These are phyloP conservation scores for Solenopsis invicta DNA, from an alignment of 1,140 invertebrate species.

Conservation along the genomic window DNA sequence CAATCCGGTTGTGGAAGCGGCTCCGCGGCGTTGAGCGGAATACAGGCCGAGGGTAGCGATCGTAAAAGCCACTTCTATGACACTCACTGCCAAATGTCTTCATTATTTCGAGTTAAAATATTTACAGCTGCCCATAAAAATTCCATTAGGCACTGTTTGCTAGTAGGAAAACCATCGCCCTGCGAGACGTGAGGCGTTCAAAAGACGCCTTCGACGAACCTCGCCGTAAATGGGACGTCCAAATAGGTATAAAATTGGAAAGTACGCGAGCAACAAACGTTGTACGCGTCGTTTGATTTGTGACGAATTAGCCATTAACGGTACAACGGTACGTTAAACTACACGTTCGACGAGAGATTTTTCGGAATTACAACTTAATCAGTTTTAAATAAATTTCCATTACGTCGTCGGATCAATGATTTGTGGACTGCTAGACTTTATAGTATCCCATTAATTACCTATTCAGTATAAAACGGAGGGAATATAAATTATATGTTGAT, in stretches of 20 bases:
- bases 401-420: conserved; percentile 6
- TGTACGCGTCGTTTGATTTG: not conserved
- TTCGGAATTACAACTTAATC: conserved; percentile 19
- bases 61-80: conserved; percentile 59
- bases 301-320: conserved; percentile 29
- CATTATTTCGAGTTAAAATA: conserved; percentile 62
- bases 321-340: not conserved
- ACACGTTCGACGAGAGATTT: not conserved
- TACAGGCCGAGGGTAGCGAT: conserved; percentile 29
- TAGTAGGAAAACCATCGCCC: conserved; percentile 4
- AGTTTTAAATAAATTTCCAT: conserved; percentile 16
- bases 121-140: conserved; percentile 63
- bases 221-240: conserved; percentile 40
- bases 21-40: not conserved
- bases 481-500: conserved; percentile 17
- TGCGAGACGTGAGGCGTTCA: not conserved
- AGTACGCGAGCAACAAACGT: conserved; percentile 19
- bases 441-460: not conserved
- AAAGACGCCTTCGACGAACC: not conserved
- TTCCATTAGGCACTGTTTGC: conserved; percentile 59
- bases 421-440: conserved; percentile 40
- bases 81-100: conserved; percentile 63
- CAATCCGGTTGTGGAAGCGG: conserved; percentile 52
- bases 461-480: not conserved
- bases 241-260: conserved; percentile 54